Evolutionary conservation across 2,113 vertebrate species (phyloP).

Genomic region (Aptenodytes patagonicus): DNA sequence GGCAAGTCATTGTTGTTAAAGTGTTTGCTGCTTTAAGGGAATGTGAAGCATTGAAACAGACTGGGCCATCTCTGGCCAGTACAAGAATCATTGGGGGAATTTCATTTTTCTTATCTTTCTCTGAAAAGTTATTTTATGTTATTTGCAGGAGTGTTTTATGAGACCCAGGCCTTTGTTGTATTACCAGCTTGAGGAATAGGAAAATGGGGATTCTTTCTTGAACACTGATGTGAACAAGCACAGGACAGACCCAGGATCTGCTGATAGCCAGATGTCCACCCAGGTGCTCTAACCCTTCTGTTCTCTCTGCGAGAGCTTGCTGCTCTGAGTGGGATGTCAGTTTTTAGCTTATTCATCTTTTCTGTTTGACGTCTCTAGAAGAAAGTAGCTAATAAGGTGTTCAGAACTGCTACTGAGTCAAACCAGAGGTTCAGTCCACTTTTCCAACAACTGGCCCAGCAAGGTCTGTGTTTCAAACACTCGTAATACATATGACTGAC

Average conservation of each 20-base stretch:
- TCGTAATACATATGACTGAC: accelerated
- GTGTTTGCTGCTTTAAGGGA: background rate
- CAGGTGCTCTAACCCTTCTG: background rate
- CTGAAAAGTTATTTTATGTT: background rate
- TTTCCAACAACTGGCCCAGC: background rate
- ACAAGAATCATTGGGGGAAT: background rate
- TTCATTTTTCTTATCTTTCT: background rate
- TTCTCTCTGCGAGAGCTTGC: background rate
- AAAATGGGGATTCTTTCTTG: background rate
- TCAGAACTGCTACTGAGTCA: background rate
- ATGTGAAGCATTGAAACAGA: background rate
- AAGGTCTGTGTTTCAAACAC: background rate
- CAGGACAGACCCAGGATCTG: background rate
- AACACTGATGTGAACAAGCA: background rate
- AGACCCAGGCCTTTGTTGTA: background rate
- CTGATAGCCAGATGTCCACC: background rate
- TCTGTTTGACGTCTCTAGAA: background rate
- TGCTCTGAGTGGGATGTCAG: background rate
- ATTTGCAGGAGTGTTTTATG: background rate
- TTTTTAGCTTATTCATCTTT: background rate
- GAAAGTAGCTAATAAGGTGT: background rate
- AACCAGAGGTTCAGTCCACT: background rate
- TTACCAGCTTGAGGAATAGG: background rate
- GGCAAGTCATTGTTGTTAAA: background rate
- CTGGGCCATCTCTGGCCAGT: background rate